These are phyloP conservation scores for Oceanodroma tethys DNA, from an alignment of 2,113 vertebrate species.

Conservation along the genomic window DNA sequence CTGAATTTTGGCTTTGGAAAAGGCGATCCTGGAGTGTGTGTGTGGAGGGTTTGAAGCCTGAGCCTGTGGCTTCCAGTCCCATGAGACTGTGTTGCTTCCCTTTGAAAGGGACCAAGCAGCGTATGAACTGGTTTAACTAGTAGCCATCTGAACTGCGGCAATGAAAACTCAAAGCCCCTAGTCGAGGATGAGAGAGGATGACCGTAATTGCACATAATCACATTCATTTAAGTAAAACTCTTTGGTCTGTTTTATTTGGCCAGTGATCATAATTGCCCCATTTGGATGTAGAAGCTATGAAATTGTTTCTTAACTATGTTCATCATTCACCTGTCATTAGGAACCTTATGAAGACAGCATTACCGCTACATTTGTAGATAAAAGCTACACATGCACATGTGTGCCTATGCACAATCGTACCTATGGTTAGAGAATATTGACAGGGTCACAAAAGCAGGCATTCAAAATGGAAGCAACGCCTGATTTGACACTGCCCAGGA, in stretches of 20 bases:
- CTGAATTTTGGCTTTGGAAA: background rate
- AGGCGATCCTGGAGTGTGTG: background rate
- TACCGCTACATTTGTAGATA: background rate
- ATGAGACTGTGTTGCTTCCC: background rate
- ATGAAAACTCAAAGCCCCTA: background rate
- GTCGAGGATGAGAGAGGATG: background rate
- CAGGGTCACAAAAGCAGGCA: background rate
- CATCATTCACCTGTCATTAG: background rate
- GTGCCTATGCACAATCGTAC: background rate
- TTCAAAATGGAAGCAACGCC: background rate
- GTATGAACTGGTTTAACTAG: background rate
- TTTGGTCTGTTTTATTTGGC: background rate
- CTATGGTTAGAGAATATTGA: background rate
- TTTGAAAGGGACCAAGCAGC: background rate
- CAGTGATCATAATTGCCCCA: background rate
- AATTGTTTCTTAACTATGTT: background rate
- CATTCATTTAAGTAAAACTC: background rate
- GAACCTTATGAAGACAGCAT: background rate
- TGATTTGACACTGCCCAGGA: background rate
- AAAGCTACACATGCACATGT: background rate
- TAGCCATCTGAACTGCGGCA: accelerated
- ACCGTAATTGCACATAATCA: background rate
- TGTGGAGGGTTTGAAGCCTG: background rate
- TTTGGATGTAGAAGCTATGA: background rate
- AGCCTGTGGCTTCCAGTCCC: background rate